Base-by-base conservation (phyloP, 35 echinoderm and acorn worm species). In the Acanthaster planci region DNA sequence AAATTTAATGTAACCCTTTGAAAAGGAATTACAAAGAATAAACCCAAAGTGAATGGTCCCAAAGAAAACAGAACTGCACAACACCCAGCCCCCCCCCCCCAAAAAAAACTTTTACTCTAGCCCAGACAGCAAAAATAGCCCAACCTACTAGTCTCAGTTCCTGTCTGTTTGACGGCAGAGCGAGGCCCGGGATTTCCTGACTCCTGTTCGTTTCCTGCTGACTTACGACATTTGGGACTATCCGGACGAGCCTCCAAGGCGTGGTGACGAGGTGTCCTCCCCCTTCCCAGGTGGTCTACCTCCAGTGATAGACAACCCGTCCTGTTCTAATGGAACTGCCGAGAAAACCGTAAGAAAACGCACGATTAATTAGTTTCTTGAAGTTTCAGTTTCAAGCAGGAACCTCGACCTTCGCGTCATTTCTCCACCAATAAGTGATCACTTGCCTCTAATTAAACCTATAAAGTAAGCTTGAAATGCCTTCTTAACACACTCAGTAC, bases 151-250 rank as follows among this genome's bases (percentile, higher is more conserved):
- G 12, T 47, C 42, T 6, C 12, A 6, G 4, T 6, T 6, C 12
- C 12, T 47, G 12, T 47, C 4, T 47, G 4, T 47, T 47, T 4
- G 12, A 47, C 4, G 12, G 12, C 80, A 95, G 93, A 54, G 64
- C 23, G 86, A 76, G 51, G 93, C 93, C 34, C 56, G 78, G 16
- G 93, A 95, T 72, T 87, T 90, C 44, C 78, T 95, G 22, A 91
- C 57, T 26, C 84, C 84, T 38, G 29, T 95, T 19, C 76, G 77
- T 2, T 56, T 95, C 15, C 67, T 83, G 7, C 79, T 95, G 7
- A 86, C 36, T 15, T 95, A 91, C 16, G 80, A 86, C 44, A 52
- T 95, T 26, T 58, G 35, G 17, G 72, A 90, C 36, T 95, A 95
- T 52, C 31, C 19, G 12, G 38, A 52, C 8, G 58, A 82, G 21